phyloP scores from a whole-genome alignment of 2,797 vertebrate species.

The Oreortyx pictus region DNA sequence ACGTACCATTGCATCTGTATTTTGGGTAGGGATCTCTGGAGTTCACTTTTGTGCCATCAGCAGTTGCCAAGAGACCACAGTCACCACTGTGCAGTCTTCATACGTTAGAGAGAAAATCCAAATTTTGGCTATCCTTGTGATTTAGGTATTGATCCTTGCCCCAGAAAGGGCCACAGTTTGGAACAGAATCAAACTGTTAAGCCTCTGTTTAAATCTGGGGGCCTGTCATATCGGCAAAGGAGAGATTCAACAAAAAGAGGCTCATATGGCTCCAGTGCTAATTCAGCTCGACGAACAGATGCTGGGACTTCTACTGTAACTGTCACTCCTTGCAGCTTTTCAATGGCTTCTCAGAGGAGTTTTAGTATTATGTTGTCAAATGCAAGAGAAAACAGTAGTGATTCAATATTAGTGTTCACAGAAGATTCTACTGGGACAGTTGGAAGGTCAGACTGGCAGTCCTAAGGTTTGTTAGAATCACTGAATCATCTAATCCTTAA shows the following conservation, averaged over 20 bases:
- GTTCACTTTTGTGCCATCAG: neutral
- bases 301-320: neutral
- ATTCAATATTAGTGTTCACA: neutral
- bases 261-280: neutral
- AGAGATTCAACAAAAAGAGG: neutral
- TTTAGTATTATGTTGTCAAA: slow-evolving; percentile 7
- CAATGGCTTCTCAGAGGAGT: neutral
- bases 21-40: neutral
- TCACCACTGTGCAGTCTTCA: neutral
- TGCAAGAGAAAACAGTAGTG: neutral
- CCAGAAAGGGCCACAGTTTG: neutral
- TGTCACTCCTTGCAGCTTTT: neutral
- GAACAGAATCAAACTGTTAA: neutral
- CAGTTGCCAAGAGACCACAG: neutral
- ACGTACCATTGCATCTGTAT: neutral
- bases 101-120: rapidly evolving
- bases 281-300: neutral
- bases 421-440: neutral
- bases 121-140: neutral
- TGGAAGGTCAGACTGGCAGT: neutral
- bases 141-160: neutral
- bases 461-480: neutral
- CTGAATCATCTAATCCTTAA: no score
- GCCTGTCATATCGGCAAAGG: neutral
- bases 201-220: neutral